Conservation (phyloP, 2,888 invertebrate genomes). For the Netelia virgata region DNA sequence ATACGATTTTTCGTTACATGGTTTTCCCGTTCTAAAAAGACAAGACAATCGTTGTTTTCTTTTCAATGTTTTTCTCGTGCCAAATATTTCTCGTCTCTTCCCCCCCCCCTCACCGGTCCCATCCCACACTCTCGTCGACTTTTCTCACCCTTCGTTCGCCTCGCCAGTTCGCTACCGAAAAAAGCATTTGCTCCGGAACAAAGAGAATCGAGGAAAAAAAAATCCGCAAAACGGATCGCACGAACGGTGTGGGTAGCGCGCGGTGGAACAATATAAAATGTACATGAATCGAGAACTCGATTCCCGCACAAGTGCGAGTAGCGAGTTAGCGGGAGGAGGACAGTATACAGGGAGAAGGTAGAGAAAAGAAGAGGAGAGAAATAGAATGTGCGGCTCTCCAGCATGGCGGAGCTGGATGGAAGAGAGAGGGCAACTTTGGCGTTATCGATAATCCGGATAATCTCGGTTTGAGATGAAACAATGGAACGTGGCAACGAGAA, state of each 20-base stretch:
- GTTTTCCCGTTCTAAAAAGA: background rate
- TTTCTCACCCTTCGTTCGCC: background rate
- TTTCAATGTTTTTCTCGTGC: conserved; percentile 15
- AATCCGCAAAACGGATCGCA: conserved; percentile 59
- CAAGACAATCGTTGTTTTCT: conserved; percentile 8
- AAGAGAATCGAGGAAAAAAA: conserved; percentile 16
- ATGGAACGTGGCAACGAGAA: conserved; percentile 68
- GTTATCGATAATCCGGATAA: conserved; percentile 73
- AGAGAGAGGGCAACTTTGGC: conserved; percentile 55
- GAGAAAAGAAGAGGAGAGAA: conserved; percentile 13
- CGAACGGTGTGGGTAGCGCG: conserved; percentile 23
- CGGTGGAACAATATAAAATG: conserved; percentile 61
- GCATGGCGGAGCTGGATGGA: conserved; percentile 25
- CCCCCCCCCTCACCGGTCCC: background rate
- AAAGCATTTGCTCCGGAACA: conserved; percentile 16
- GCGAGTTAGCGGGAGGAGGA: conserved; percentile 1
- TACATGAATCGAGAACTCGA: conserved; percentile 64
- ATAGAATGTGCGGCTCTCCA: conserved; percentile 54
- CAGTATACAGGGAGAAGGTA: conserved; percentile 5
- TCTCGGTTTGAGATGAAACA: conserved; percentile 72
- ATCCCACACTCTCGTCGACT: background rate
- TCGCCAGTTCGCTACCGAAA: background rate
- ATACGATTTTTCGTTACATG: background rate
- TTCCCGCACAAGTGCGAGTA: conserved; percentile 21
- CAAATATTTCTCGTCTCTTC: conserved; percentile 16